phyloP scores from a whole-genome alignment of 2,888 invertebrate species.

The Caenorhabditis zanzibari region DNA sequence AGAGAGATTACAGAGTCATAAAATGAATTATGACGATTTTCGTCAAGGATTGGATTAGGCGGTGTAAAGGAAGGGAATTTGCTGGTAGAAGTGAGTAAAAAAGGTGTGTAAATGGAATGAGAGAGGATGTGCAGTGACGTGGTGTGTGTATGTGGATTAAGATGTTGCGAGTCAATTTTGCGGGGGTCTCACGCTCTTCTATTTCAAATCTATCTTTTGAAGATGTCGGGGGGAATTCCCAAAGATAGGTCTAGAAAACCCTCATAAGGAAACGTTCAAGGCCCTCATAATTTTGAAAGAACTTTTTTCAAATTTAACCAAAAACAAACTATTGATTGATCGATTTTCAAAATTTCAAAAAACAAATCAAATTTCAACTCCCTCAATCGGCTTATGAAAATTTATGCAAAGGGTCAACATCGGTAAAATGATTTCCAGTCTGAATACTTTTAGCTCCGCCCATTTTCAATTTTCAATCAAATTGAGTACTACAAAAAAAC shows the following conservation, averaged over 20 bases:
- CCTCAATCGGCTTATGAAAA: not conserved
- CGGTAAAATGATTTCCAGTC: not conserved
- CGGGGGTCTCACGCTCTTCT: constrained; percentile 48
- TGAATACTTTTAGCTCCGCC: constrained; percentile 5
- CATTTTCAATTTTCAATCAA: constrained; percentile 6
- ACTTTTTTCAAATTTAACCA: no score
- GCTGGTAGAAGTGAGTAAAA: constrained; percentile 22
- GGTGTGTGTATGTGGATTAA: constrained; percentile 29
- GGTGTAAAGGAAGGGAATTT: constrained; percentile 18
- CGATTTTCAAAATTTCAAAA: not conserved
- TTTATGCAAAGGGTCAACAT: not conserved
- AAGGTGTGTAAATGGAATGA: constrained; percentile 25
- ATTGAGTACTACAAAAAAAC: constrained; percentile 13
- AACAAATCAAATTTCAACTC: not conserved
- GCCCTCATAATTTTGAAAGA: not conserved
- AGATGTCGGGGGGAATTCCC: not conserved
- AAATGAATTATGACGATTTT: constrained; percentile 63
- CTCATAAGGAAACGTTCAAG: no score
- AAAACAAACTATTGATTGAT: not conserved
- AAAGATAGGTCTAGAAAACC: not conserved
- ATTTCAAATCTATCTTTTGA: constrained; percentile 32
- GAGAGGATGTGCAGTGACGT: constrained; percentile 37
- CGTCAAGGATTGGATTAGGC: constrained; percentile 50
- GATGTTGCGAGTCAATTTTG: constrained; percentile 44
- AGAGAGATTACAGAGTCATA: constrained; percentile 43